Evolutionary conservation across 2,888 invertebrate species (phyloP).

Genomic region (Dilophus febrilis): DNA sequence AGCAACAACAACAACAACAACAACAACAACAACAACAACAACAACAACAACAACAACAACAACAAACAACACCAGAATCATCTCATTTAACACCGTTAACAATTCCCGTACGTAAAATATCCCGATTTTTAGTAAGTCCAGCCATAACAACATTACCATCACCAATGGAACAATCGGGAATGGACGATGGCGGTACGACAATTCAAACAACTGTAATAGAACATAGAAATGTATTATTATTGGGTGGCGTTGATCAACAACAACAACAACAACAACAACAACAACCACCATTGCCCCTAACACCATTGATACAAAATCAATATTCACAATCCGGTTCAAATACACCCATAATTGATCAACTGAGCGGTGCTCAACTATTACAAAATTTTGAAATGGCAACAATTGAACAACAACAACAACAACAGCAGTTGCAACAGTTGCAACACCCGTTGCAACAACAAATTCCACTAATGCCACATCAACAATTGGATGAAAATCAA

Average conservation of each 20-base stretch:
- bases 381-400: neutral
- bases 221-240: too few species aligned
- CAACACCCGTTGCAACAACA: constrained; percentile 5
- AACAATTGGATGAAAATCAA: constrained; percentile 23
- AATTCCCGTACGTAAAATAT: constrained; percentile 52
- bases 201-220: constrained; percentile 12
- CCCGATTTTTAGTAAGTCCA: constrained; percentile 66
- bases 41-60: constrained; percentile 10
- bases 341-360: too few species aligned
- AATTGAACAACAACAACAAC: neutral
- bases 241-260: too few species aligned
- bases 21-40: constrained; percentile 1
- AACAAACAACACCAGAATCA: neutral
- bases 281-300: constrained; percentile 1
- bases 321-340: too few species aligned
- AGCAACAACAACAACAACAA: constrained; percentile 9
- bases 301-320: neutral
- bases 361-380: neutral
- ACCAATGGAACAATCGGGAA: constrained; percentile 1
- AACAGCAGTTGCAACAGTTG: too few species aligned
- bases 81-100: constrained; percentile 22
- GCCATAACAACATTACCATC: constrained; percentile 32
- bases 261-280: constrained; percentile 11
- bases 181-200: neutral
- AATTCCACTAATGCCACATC: constrained; percentile 13